Conservation (phyloP, 2,797 vertebrate species). For the Rhinoraja longicauda region DNA sequence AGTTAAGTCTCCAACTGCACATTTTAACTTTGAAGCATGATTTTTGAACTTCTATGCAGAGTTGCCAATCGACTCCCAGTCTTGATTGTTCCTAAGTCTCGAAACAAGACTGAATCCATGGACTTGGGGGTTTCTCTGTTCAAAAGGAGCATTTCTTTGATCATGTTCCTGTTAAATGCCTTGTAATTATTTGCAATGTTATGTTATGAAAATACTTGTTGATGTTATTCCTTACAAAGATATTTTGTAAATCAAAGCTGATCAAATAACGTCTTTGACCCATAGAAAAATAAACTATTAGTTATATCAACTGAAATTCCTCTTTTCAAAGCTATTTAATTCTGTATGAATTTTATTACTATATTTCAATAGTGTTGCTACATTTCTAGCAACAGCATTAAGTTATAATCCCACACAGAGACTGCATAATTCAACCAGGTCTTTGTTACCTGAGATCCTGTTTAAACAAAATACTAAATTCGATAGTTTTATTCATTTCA, state of each 20-base stretch:
- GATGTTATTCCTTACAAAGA: too few species aligned
- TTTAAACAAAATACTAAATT: neutral
- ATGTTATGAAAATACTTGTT: too few species aligned
- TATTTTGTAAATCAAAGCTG: neutral
- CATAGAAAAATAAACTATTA: neutral
- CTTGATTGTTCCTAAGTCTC: neutral
- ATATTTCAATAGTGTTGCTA: neutral
- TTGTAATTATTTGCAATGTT: too few species aligned
- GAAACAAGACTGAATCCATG: neutral
- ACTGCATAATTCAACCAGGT: neutral
- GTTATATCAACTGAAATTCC: neutral
- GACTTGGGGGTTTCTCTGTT: neutral
- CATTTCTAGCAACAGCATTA: neutral
- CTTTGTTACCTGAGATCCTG: neutral
- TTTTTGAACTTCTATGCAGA: neutral
- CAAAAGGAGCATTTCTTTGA: neutral
- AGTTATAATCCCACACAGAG: neutral
- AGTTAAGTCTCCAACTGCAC: neutral
- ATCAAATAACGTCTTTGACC: neutral
- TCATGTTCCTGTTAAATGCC: too few species aligned
- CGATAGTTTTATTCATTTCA: neutral
- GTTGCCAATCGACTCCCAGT: neutral
- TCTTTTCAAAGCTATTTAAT: neutral
- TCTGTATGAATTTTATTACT: neutral
- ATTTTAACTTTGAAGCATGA: neutral